Evolutionary conservation across 2,113 vertebrate species (phyloP).

Genomic region (Lepidothrix coronata): DNA sequence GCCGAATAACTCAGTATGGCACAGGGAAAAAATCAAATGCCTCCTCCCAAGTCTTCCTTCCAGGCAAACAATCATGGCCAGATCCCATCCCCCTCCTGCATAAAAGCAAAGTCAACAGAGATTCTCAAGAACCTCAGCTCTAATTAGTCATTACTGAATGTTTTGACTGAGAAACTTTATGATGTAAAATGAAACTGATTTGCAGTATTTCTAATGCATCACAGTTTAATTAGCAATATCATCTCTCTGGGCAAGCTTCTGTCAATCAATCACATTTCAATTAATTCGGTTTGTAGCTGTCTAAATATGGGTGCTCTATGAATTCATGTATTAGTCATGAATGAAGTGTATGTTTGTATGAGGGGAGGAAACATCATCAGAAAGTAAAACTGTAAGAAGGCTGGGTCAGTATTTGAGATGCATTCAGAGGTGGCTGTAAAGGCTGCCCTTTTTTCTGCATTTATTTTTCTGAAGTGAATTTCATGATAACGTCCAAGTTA

Average conservation of each 20-base stretch:
- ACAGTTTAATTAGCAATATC: conserved; percentile 60
- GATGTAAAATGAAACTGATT: conserved; percentile 42
- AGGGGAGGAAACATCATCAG: background rate
- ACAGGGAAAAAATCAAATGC: background rate
- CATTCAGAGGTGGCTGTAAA: background rate
- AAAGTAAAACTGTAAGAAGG: background rate
- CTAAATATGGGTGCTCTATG: conserved; percentile 3
- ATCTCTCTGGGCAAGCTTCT: conserved; percentile 12
- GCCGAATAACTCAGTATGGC: background rate
- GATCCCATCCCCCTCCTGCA: background rate
- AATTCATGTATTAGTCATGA: background rate
- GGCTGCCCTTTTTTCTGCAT: background rate
- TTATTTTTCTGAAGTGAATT: background rate
- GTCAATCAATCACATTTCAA: conserved; percentile 34
- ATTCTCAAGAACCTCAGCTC: background rate
- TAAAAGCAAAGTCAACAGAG: background rate
- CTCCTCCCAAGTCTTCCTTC: background rate
- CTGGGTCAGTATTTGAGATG: background rate
- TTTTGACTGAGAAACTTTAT: background rate
- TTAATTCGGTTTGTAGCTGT: conserved; percentile 30
- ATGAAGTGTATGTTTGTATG: background rate
- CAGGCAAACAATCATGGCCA: background rate
- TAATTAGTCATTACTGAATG: background rate
- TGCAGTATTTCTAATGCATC: conserved; percentile 34
- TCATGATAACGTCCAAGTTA: background rate